Percentiles rank a stretch among this genome's conserved stretches.
phyloP scores from a whole-genome alignment of 2,797 vertebrate genomes.

The Etheostoma perlongum region DNA sequence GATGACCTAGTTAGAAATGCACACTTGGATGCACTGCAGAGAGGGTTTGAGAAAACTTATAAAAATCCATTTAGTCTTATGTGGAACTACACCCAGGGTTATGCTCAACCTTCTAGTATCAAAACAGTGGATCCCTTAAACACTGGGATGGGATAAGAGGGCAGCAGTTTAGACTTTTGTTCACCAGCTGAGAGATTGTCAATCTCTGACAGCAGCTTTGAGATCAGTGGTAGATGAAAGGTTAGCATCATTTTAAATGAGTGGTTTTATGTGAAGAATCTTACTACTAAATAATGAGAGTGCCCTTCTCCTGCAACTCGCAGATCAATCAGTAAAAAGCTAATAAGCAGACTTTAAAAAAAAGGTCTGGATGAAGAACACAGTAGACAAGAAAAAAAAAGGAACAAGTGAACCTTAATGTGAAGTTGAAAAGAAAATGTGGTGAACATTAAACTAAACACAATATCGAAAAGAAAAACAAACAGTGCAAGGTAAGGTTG shows the following conservation, averaged over 20 bases:
- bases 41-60: conserved; percentile 42
- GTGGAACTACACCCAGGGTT: conserved; percentile 19
- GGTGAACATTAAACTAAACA: conserved; percentile 19
- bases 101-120: conserved; percentile 33
- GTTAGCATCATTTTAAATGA: conserved; percentile 76
- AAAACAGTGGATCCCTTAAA: conserved; percentile 57
- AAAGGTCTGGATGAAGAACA: conserved; percentile 49
- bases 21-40: conserved; percentile 43
- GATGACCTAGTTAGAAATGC: conserved; percentile 73
- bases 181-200: conserved; percentile 56
- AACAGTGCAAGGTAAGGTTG: background rate
- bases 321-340: conserved; percentile 68
- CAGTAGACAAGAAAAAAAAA: conserved; percentile 21
- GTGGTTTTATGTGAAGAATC: conserved; percentile 69
- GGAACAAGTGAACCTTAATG: conserved; percentile 28
- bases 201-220: conserved; percentile 56
- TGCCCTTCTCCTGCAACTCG: conserved; percentile 55
- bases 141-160: conserved; percentile 44
- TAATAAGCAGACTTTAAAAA: conserved; percentile 56
- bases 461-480: conserved; percentile 1
- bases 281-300: conserved; percentile 75
- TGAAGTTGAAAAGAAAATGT: conserved; percentile 3
- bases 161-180: conserved; percentile 55
- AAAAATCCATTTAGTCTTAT: conserved; percentile 13
- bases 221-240: conserved; percentile 70